Evolutionary conservation across 1,140 invertebrate species (phyloP), one percentile per base, ranked within the genome.

Genomic region (Diplogasteroides magnus): DNA sequence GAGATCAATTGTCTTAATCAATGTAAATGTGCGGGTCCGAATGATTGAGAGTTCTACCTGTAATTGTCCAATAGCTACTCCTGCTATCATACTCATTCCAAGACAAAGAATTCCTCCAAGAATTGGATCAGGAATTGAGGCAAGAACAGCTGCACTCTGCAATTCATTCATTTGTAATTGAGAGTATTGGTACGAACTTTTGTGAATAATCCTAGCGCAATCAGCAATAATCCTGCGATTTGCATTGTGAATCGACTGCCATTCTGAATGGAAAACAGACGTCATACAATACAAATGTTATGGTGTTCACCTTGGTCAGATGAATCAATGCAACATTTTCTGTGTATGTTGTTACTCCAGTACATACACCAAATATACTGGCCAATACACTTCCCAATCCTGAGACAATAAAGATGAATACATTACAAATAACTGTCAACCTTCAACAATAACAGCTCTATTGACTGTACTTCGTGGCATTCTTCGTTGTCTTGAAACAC

Each of bases 31-130:
- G n/a, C n/a, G n/a, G n/a, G n/a, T n/a, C n/a, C n/a, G n/a, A n/a
- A n/a, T n/a, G n/a, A 2, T 26, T 14, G 19, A 25, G 25, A 6
- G 29, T 59, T 56, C 19, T 29, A 70, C 68, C 61, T 68, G 37
- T 2, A 70, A 29, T 32, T 70, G 64, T 31, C 68, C 65, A 19
- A 70, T 31, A 14, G 61, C 31, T 25, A 70, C 68, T 26, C 68
- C 68, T 28, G 31, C 31, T 6, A 70, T 64, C 68, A 70, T 70
- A 55, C 48, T 58, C 48, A 70, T 70, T 31, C 68, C 68, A 28
- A 70, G 64, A 27, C 62, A 61, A 13, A 70, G 63, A 26, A 70
- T 57, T 15, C 68, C 63, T 31, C 61, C 3, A 62, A n/a, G 29
- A 62, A 62, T 31, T 31, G 61, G 61, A 15, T 62, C 61, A 3